Evolutionary conservation across 2,113 vertebrate species (phyloP), one percentile per base, ranked within the genome.

Genomic region (Oryzias javanicus): DNA sequence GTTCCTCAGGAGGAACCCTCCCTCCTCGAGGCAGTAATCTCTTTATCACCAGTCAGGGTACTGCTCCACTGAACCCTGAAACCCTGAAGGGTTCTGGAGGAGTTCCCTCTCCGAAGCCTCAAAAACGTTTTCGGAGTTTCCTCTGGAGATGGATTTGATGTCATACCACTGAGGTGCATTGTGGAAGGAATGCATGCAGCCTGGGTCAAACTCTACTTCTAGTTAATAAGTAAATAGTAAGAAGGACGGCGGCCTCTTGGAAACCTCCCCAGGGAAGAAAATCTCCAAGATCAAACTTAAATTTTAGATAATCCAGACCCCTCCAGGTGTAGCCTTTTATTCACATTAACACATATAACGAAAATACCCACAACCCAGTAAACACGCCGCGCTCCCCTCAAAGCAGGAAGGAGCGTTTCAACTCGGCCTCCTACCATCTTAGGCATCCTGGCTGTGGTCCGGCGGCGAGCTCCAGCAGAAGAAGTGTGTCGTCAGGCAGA

Each of bases 371-470:
- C 4, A 54, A 20, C 14, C 35, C 13, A 54, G 4, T 17, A 13
- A 45, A 74, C 53, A 3, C 16, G 29, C 0, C 3, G 1, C 5
- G 10, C 2, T 14, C 17, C n/a, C 24, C 41, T 52, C 13, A 25
- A 45, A 67, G 41, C 49, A 60, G 52, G 44, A 84, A 60, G 51
- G 63, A 42, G 45, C 16, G 15, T 19, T 54, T 67, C 2, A 18
- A 59, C 60, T 10, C 0, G 7, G 12, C 1, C 3, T 69, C 93
- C 92, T 86, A 96, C 94, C 51, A 89, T 93, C 81, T 94, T 95
- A 19, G 94, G 94, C 94, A 96, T 96, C 61, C 87, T 92, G 79
- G 78, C 70, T 63, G 19, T 7, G 55, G 55, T 59, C 18, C 67
- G 66, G 41, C 55, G 49, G 5, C 3, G 64, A 63, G 66, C 59